These are phyloP conservation scores for Leptinotarsa undecemlineata DNA, from an alignment of 1,140 invertebrate genomes.

Conservation along the genomic window DNA sequence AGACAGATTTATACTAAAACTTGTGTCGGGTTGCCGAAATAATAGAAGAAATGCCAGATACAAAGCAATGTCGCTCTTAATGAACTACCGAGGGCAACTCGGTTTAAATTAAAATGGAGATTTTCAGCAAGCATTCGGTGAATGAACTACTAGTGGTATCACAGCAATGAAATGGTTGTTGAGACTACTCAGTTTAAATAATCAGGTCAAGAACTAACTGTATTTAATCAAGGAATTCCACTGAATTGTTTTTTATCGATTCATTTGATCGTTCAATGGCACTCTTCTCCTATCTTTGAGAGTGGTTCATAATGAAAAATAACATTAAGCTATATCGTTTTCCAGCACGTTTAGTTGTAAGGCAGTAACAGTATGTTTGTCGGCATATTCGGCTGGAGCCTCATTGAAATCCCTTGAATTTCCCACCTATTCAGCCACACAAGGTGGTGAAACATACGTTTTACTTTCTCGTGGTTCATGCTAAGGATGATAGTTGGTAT, in stretches of 20 bases:
- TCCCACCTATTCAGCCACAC: no score
- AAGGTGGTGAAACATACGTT: no score
- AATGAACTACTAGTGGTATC: slow-evolving; percentile 29
- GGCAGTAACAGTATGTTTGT: no score
- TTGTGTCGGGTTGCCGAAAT: slow-evolving; percentile 5
- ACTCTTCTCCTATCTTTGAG: no score
- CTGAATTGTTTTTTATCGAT: neutral
- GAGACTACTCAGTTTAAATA: neutral
- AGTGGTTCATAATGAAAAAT: no score
- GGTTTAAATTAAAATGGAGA: slow-evolving; percentile 34
- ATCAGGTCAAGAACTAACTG: neutral
- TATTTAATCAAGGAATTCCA: neutral
- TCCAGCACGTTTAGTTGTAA: no score
- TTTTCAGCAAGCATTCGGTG: slow-evolving; percentile 27
- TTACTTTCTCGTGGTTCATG: no score
- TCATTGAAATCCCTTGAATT: no score
- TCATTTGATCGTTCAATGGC: no score
- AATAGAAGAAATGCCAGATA: slow-evolving; percentile 23
- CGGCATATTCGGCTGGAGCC: no score
- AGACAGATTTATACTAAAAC: slow-evolving; percentile 16
- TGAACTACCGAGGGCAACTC: slow-evolving; percentile 30
- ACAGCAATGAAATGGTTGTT: slow-evolving; percentile 28
- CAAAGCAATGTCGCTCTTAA: slow-evolving; percentile 26
- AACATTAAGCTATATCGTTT: no score
- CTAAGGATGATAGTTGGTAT: no score